Evolutionary conservation across 2,797 vertebrate species (phyloP).

Genomic region (Catostomus latipinnis): DNA sequence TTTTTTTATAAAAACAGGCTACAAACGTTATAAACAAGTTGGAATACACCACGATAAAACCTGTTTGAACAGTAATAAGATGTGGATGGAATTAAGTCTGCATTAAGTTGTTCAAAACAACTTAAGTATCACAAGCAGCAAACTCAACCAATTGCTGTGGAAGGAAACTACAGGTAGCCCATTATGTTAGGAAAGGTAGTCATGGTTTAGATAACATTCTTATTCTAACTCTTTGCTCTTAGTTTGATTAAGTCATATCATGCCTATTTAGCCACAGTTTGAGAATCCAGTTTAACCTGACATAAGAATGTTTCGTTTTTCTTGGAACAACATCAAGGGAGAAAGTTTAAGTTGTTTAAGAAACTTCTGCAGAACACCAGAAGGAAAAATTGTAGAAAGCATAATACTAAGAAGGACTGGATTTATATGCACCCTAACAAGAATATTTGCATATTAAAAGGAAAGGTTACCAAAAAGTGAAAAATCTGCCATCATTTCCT

Average conservation of each 20-base stretch:
- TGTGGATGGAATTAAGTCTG: too few species aligned
- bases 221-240: too few species aligned
- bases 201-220: constrained; percentile 3
- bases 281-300: constrained; percentile 19
- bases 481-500: too few species aligned
- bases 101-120: too few species aligned
- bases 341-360: not conserved
- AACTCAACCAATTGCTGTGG: too few species aligned
- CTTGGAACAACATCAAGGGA: not conserved
- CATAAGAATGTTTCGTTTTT: not conserved
- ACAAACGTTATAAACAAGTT: too few species aligned
- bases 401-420: not conserved
- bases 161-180: too few species aligned
- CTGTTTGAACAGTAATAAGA: too few species aligned
- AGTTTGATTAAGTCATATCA: not conserved
- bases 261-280: not conserved
- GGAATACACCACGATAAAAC: too few species aligned
- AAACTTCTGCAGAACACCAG: not conserved
- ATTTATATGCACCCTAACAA: not conserved
- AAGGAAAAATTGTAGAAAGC: not conserved
- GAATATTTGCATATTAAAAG: not conserved
- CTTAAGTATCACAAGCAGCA: too few species aligned
- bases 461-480: too few species aligned
- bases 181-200: not conserved
- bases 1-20: too few species aligned